Evolutionary conservation across 2,113 vertebrate genomes (phyloP).

Genomic region (Phyllostomus hastatus): DNA sequence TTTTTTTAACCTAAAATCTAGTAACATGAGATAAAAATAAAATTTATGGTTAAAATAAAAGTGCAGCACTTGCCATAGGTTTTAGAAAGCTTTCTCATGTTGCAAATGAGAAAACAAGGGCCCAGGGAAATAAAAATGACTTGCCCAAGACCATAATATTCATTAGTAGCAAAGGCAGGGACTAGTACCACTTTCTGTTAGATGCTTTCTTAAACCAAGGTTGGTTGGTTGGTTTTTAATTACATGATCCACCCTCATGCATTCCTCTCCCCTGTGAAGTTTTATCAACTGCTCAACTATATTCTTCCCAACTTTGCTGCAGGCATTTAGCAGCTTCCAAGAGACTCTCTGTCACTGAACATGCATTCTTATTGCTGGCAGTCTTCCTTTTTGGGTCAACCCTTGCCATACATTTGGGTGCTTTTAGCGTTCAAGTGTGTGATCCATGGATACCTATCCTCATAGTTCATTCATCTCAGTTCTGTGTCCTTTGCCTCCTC

Average conservation of each 20-base stretch:
- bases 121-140: neutral
- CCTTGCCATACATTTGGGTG: neutral
- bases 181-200: neutral
- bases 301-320: neutral
- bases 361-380: neutral
- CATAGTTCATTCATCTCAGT: neutral
- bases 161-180: neutral
- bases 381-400: neutral
- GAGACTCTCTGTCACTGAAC: neutral
- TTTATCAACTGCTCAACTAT: neutral
- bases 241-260: neutral
- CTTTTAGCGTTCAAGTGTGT: neutral
- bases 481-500: neutral
- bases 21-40: constrained; percentile 17
- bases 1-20: neutral
- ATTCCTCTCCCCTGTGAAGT: neutral
- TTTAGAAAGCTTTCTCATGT: neutral
- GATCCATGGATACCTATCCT: neutral
- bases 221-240: neutral
- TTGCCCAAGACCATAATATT: neutral
- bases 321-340: neutral
- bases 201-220: neutral
- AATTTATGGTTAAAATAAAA: constrained; percentile 25
- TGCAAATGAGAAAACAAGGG: neutral
- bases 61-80: neutral